Percentiles rank a stretch among this genome's conserved stretches.
These are phyloP conservation scores for Plecturocebus donacophilus DNA, from an alignment of 2,113 vertebrate genomes.

Conservation along the genomic window DNA sequence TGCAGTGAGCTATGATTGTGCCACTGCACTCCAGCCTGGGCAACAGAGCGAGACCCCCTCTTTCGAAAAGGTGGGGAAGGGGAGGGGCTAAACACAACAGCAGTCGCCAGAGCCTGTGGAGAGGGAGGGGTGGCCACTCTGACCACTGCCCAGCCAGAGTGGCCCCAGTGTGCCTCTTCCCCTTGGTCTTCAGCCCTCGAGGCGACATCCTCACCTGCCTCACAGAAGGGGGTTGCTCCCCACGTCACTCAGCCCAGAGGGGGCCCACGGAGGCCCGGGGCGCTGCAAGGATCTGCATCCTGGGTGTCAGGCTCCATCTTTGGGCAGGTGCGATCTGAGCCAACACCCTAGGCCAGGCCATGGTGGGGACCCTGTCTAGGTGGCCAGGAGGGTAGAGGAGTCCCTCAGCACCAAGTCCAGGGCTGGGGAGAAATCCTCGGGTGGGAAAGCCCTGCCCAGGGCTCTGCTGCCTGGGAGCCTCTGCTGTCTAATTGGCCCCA, in stretches of 20 bases:
- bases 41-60: too few relatives aligned
- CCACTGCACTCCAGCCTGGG: too few relatives aligned
- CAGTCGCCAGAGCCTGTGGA: background rate
- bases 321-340: background rate
- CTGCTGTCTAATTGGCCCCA: too few relatives aligned
- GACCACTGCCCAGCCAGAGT: too few relatives aligned
- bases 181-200: too few relatives aligned
- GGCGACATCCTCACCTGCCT: background rate
- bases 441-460: too few relatives aligned
- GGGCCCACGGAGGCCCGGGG: background rate
- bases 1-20: too few relatives aligned
- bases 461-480: background rate
- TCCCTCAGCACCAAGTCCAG: background rate
- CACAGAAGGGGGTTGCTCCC: background rate
- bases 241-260: background rate
- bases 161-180: rapidly evolving
- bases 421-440: background rate
- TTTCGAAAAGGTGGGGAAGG: too few relatives aligned
- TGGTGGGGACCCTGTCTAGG: background rate
- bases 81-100: background rate
- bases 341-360: background rate
- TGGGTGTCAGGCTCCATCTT: background rate
- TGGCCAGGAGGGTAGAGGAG: background rate
- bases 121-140: background rate
- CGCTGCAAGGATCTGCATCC: background rate